Evolutionary conservation across 2,888 invertebrate genomes (phyloP).

Genomic region (Cephus rjabovi): DNA sequence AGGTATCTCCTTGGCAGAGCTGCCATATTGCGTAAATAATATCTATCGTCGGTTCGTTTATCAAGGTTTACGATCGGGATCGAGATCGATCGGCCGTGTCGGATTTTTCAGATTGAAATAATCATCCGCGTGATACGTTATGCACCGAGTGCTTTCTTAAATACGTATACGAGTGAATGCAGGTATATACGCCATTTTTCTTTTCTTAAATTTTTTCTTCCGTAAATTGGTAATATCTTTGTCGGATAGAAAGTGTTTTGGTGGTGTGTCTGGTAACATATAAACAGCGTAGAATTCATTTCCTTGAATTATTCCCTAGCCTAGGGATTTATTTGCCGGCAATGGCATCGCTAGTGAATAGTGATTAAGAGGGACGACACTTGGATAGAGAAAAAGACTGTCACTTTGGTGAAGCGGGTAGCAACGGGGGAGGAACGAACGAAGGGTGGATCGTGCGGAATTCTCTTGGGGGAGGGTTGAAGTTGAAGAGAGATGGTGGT

Average conservation of each 20-base stretch:
- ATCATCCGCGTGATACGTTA: too few species aligned
- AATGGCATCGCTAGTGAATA: constrained; percentile 30
- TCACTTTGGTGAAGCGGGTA: constrained; percentile 23
- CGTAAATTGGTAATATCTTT: too few species aligned
- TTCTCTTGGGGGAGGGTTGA: constrained; percentile 18
- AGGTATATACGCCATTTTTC: too few species aligned
- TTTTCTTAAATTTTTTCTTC: too few species aligned
- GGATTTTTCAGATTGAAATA: too few species aligned
- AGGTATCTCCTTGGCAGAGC: not conserved
- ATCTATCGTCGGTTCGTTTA: not conserved
- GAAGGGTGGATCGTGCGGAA: constrained; percentile 6
- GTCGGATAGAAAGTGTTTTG: too few species aligned
- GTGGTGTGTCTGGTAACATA: too few species aligned
- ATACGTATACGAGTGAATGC: too few species aligned
- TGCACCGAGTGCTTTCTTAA: too few species aligned
- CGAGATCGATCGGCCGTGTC: not conserved
- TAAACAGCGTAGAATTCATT: too few species aligned
- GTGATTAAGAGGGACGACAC: constrained; percentile 48
- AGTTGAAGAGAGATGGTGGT: constrained; percentile 11
- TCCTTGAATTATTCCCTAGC: too few species aligned
- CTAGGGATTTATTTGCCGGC: not conserved
- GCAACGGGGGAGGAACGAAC: constrained; percentile 23
- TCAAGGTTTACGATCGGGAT: not conserved
- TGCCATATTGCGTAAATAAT: constrained; percentile 6
- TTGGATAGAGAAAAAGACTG: constrained; percentile 33